phyloP scores from a whole-genome alignment of 2,113 vertebrate species.

The Pygoscelis adeliae region DNA sequence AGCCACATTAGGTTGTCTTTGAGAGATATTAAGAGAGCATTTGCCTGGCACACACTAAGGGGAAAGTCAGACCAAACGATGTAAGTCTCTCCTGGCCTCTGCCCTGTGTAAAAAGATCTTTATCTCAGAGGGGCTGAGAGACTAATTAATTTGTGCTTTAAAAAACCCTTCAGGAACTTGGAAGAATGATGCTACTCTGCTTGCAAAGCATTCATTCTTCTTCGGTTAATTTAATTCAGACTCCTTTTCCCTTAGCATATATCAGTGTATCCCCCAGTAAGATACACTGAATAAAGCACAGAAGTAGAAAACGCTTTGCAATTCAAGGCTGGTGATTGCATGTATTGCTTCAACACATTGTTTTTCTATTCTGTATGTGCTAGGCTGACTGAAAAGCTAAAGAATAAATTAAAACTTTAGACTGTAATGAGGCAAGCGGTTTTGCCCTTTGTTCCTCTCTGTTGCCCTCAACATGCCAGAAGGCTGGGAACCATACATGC shows the following conservation, averaged over 20 bases:
- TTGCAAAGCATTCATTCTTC: background rate
- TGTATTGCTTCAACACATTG: background rate
- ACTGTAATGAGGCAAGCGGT: background rate
- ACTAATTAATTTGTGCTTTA: conserved; percentile 2
- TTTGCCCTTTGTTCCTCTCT: background rate
- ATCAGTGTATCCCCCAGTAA: background rate
- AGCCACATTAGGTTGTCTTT: background rate
- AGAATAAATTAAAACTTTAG: background rate
- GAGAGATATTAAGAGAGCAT: background rate
- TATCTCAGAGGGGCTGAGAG: background rate
- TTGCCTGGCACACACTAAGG: background rate
- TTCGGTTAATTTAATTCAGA: background rate
- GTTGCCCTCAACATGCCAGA: background rate
- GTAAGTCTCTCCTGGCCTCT: background rate
- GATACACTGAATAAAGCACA: background rate
- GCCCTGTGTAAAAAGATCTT: background rate
- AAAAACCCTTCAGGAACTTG: conserved; percentile 4
- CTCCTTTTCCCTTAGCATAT: background rate
- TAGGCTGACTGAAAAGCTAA: background rate
- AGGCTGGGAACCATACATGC: background rate
- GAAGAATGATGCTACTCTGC: background rate
- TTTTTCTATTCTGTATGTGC: background rate
- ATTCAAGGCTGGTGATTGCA: background rate
- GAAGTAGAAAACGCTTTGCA: background rate
- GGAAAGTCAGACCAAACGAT: background rate